These are phyloP conservation scores for Alentia gelatinosa DNA, from an alignment of 2,888 invertebrate genomes.

Conservation along the genomic window DNA sequence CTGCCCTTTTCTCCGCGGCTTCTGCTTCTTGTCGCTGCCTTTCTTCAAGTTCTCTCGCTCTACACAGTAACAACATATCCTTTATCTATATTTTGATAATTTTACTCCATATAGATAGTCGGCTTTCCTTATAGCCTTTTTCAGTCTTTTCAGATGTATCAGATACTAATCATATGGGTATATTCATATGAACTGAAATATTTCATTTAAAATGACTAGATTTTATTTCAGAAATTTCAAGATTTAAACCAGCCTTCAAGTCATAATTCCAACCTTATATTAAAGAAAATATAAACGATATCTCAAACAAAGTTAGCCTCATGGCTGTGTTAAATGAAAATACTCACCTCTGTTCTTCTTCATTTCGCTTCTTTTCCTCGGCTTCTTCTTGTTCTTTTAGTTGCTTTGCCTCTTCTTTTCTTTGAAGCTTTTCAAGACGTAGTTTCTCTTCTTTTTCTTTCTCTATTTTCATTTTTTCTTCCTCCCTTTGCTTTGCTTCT, in stretches of 20 bases:
- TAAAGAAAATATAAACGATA: too few relatives aligned
- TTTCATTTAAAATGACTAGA: too few relatives aligned
- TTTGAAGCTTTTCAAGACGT: constrained; percentile 59
- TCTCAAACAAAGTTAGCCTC: too few relatives aligned
- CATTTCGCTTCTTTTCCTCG: constrained; percentile 19
- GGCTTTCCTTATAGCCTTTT: too few relatives aligned
- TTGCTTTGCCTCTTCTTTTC: constrained; percentile 62
- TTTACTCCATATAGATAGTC: too few relatives aligned
- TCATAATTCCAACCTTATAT: too few relatives aligned
- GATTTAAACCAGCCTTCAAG: too few relatives aligned
- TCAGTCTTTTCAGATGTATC: too few relatives aligned
- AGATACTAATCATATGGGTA: too few relatives aligned
- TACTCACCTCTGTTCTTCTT: background rate
- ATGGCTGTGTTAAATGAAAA: too few relatives aligned
- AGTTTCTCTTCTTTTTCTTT: constrained; percentile 60
- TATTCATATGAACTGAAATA: too few relatives aligned
- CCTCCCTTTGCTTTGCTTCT: constrained; percentile 39
- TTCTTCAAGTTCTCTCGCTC: background rate
- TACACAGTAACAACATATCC: background rate
- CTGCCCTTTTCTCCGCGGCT: constrained; percentile 19
- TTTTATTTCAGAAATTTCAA: too few relatives aligned
- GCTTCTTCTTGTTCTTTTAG: constrained; percentile 58
- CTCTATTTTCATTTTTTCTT: background rate
- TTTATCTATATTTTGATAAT: background rate
- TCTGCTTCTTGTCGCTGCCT: background rate